phyloP scores from a whole-genome alignment of 2,888 invertebrate species.

The Drosophila colorata region DNA sequence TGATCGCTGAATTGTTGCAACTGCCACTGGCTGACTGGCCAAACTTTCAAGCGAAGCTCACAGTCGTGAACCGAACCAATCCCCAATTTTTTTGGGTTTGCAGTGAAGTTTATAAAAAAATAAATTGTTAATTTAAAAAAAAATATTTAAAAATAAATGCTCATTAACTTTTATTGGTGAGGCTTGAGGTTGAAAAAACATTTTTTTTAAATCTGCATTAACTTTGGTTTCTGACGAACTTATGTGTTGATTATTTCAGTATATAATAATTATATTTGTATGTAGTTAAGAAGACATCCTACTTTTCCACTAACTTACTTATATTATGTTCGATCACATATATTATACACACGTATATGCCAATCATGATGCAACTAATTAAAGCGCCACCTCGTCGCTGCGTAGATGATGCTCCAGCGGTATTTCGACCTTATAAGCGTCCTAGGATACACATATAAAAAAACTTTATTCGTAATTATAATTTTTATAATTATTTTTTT shows the following conservation, averaged over 20 bases:
- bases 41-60: too few relatives aligned
- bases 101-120: too few relatives aligned
- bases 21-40: too few relatives aligned
- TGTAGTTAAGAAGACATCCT: background rate
- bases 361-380: constrained; percentile 12
- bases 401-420: constrained; percentile 67
- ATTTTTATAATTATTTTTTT: background rate
- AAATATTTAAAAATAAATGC: too few relatives aligned
- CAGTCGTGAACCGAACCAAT: too few relatives aligned
- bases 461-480: background rate
- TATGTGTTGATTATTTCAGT: background rate
- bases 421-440: constrained; percentile 68
- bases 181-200: too few relatives aligned
- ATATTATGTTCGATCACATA: background rate
- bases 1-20: too few relatives aligned
- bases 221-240: too few relatives aligned
- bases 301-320: background rate
- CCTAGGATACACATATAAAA: constrained; percentile 46
- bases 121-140: too few relatives aligned
- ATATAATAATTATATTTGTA: background rate
- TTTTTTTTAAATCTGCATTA: too few relatives aligned
- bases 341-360: background rate
- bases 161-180: too few relatives aligned
- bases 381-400: constrained; percentile 77
- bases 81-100: too few relatives aligned